phyloP scores from a whole-genome alignment of 2,888 invertebrate genomes.

The Agrotis segetum region DNA sequence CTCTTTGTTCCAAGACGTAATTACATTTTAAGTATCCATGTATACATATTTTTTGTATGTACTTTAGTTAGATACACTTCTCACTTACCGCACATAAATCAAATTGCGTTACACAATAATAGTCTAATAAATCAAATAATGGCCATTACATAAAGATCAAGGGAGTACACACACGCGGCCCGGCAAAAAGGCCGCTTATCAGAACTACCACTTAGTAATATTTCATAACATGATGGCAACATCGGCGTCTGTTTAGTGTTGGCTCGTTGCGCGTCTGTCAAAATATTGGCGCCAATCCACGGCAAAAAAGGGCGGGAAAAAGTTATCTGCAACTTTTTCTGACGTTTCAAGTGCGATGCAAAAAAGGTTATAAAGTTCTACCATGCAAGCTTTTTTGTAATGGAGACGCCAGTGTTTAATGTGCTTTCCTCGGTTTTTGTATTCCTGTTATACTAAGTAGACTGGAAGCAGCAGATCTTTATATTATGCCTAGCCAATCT shows the following conservation, averaged over 20 bases:
- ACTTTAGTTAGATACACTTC: slow-evolving; percentile 52
- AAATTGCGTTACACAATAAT: slow-evolving; percentile 60
- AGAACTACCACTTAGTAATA: slow-evolving; percentile 82
- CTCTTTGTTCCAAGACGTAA: slow-evolving; percentile 41
- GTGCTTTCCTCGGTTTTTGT: slow-evolving; percentile 12
- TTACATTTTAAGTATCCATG: slow-evolving; percentile 56
- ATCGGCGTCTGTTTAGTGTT: slow-evolving; percentile 80
- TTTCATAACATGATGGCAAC: slow-evolving; percentile 77
- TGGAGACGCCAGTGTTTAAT: slow-evolving; percentile 6
- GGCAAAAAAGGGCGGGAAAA: slow-evolving; percentile 65
- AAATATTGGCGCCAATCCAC: slow-evolving; percentile 82
- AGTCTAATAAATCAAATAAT: slow-evolving; percentile 66
- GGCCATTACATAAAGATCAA: slow-evolving; percentile 65
- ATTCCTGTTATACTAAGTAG: background rate
- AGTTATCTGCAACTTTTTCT: slow-evolving; percentile 59
- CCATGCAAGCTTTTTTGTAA: slow-evolving; percentile 35
- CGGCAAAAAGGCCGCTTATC: slow-evolving; percentile 79
- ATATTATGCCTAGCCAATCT: background rate
- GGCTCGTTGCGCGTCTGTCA: slow-evolving; percentile 76
- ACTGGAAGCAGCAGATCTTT: background rate
- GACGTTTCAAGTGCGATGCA: slow-evolving; percentile 37
- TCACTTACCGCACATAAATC: slow-evolving; percentile 62
- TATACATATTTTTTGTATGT: slow-evolving; percentile 44
- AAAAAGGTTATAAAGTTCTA: slow-evolving; percentile 47
- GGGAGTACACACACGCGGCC: slow-evolving; percentile 64